Evolutionary conservation across 2,888 invertebrate species (phyloP).

Genomic region (Choreutis nemorana): DNA sequence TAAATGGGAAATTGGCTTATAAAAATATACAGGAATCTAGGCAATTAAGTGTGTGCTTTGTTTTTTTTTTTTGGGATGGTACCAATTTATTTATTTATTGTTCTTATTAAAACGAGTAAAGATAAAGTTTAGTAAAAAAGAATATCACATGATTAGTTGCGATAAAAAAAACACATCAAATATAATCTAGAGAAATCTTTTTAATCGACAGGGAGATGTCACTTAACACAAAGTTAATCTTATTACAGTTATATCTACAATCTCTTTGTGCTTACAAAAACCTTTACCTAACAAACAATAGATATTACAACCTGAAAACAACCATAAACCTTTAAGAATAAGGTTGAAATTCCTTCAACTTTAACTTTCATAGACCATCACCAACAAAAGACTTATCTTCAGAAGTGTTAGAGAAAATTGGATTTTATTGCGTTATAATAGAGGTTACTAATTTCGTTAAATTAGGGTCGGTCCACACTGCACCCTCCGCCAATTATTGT

Average conservation of each 20-base stretch:
- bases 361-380: slow-evolving; percentile 4
- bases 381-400: slow-evolving; percentile 16
- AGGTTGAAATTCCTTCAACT: slow-evolving; percentile 16
- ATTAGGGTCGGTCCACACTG: slow-evolving; percentile 18
- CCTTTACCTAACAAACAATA: slow-evolving; percentile 16
- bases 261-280: slow-evolving; percentile 47
- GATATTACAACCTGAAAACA: slow-evolving; percentile 11
- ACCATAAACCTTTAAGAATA: slow-evolving; percentile 18
- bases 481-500: slow-evolving; percentile 58
- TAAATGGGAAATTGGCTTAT: too few relatives aligned
- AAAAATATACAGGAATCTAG: too few relatives aligned
- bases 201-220: slow-evolving; percentile 55
- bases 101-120: too few relatives aligned
- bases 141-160: too few relatives aligned
- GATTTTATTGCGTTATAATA: slow-evolving; percentile 18
- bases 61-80: too few relatives aligned
- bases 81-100: too few relatives aligned
- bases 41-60: too few relatives aligned
- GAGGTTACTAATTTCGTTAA: slow-evolving; percentile 15
- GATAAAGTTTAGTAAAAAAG: too few relatives aligned
- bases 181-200: too few relatives aligned
- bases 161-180: too few relatives aligned
- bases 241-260: slow-evolving; percentile 49
- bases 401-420: slow-evolving; percentile 22
- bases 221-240: slow-evolving; percentile 55